Conservation (phyloP, 2,888 invertebrate species). For the Drosophila macrospina region DNA sequence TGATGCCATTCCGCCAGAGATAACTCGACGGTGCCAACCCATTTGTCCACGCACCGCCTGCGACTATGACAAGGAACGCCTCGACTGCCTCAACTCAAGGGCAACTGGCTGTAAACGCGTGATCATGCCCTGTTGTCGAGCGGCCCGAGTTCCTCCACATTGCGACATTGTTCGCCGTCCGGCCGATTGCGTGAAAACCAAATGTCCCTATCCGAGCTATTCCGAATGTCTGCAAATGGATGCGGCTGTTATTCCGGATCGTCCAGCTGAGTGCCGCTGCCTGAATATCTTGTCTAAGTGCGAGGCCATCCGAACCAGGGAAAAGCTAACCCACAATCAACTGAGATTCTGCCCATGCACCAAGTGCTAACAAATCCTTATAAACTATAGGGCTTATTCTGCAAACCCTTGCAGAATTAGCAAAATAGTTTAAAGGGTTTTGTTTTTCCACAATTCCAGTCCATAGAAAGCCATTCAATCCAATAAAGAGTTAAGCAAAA, state of each 20-base stretch:
- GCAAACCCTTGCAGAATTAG: neutral
- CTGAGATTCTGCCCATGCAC: constrained; percentile 34
- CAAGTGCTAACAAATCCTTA: neutral
- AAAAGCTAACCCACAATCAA: neutral
- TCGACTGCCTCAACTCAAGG: constrained; percentile 3
- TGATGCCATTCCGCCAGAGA: constrained; percentile 49
- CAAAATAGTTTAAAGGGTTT: constrained; percentile 28
- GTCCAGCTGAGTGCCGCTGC: constrained; percentile 56
- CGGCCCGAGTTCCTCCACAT: constrained; percentile 45
- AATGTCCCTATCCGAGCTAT: constrained; percentile 67
- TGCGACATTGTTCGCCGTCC: neutral
- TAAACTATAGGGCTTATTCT: constrained; percentile 17
- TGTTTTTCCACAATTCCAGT: neutral
- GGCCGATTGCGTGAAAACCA: constrained; percentile 33
- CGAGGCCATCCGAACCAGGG: neutral
- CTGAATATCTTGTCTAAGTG: neutral
- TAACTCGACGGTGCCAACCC: constrained; percentile 19
- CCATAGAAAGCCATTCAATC: neutral
- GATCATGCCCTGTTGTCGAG: constrained; percentile 57
- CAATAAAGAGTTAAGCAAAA: constrained; percentile 8
- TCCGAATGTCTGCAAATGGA: constrained; percentile 59
- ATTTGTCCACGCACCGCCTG: constrained; percentile 32
- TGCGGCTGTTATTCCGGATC: constrained; percentile 6
- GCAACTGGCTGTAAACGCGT: constrained; percentile 32
- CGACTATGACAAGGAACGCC: constrained; percentile 14